These are phyloP conservation scores for Diaperis boleti DNA, from an alignment of 2,888 invertebrate genomes.

Conservation along the genomic window DNA sequence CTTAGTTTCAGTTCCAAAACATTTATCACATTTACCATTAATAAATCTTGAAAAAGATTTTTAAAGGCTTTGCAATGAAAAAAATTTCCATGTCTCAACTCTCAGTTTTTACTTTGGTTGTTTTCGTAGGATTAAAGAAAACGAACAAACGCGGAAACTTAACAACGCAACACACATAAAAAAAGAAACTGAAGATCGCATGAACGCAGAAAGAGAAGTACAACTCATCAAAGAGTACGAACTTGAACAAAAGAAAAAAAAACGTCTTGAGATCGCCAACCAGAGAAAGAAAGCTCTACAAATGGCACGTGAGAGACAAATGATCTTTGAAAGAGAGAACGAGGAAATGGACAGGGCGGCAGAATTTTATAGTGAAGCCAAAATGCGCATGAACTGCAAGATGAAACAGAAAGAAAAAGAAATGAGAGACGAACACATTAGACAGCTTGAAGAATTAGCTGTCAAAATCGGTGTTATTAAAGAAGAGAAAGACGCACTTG, in stretches of 20 bases:
- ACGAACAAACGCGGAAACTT: slow-evolving; percentile 7
- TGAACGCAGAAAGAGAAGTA: slow-evolving; percentile 24
- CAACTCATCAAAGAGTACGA: slow-evolving; percentile 25
- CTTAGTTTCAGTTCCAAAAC: not conserved
- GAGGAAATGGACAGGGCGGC: slow-evolving; percentile 66
- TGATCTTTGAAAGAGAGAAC: slow-evolving; percentile 62
- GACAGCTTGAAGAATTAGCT: slow-evolving; percentile 46
- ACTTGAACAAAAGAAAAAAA: slow-evolving; percentile 7
- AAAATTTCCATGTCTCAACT: too few species aligned
- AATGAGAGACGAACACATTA: slow-evolving; percentile 47
- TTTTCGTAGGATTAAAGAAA: slow-evolving; percentile 23
- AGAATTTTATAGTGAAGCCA: slow-evolving; percentile 66
- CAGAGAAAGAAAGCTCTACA: slow-evolving; percentile 47
- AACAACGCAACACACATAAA: slow-evolving; percentile 5
- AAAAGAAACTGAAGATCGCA: slow-evolving; percentile 14
- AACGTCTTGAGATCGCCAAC: not conserved
- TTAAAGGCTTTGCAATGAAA: too few species aligned
- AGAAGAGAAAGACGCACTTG: slow-evolving; percentile 51
- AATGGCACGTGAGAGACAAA: slow-evolving; percentile 59
- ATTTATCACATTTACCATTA: not conserved
- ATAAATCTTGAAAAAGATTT: too few species aligned
- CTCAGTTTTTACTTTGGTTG: too few species aligned
- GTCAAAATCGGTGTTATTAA: slow-evolving; percentile 50
- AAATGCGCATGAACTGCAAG: slow-evolving; percentile 64
- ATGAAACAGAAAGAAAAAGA: slow-evolving; percentile 63